Conservation (phyloP, 2,888 invertebrate species). For the Melipona bicolor region DNA sequence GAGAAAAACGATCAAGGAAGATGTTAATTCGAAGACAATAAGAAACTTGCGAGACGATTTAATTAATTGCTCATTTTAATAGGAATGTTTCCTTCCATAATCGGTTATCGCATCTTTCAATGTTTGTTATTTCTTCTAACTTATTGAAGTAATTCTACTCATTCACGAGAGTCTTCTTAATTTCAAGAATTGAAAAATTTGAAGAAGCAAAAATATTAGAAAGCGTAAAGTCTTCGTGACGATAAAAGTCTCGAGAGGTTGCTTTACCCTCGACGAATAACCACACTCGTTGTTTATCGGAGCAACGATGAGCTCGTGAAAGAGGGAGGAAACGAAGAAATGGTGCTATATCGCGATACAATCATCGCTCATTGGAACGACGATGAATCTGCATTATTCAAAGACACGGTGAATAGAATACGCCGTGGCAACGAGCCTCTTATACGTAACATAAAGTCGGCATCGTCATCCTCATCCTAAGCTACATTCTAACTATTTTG, state of each 20-base stretch:
- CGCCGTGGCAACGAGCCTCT: conserved; percentile 37
- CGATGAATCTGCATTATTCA: conserved; percentile 79
- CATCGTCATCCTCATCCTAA: conserved; percentile 64
- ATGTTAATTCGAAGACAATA: neutral
- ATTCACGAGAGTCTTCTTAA: conserved; percentile 4
- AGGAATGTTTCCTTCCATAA: neutral
- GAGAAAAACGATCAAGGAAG: neutral
- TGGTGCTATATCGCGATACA: conserved; percentile 75
- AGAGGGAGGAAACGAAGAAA: conserved; percentile 31
- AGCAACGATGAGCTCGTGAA: conserved; percentile 16
- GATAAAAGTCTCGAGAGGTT: neutral
- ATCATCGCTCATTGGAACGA: conserved; percentile 76
- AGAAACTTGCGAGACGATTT: neutral
- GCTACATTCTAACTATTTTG: conserved; percentile 55
- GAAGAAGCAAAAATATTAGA: neutral
- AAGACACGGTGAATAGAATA: conserved; percentile 51
- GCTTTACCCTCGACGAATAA: conserved; percentile 26
- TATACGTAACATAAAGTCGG: conserved; percentile 46
- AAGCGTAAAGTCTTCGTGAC: neutral
- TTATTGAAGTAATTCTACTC: neutral
- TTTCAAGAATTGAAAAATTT: neutral
- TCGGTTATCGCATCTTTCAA: neutral
- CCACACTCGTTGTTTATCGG: conserved; percentile 29
- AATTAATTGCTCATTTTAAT: neutral
- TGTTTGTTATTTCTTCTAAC: too few relatives aligned